Conservation (phyloP, 2,113 vertebrate genomes). For the Balaeniceps rex region DNA sequence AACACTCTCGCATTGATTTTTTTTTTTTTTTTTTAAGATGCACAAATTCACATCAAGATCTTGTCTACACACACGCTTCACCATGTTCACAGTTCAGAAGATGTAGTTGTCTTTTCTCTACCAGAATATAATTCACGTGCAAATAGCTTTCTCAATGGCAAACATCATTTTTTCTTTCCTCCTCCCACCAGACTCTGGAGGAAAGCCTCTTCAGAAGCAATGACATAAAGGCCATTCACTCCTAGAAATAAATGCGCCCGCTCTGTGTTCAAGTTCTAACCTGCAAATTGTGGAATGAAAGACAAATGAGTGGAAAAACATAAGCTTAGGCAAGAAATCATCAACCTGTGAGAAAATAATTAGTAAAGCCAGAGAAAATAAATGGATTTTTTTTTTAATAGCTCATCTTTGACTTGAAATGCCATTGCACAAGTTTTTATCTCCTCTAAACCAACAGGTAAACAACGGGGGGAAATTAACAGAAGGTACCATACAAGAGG, state of each 20-base stretch:
- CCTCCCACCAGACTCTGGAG: not conserved
- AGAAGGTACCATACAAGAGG: not conserved
- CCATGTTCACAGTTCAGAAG: not conserved
- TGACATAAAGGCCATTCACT: not conserved
- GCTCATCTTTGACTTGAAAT: not conserved
- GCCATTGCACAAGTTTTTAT: not conserved
- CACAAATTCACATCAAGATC: not conserved
- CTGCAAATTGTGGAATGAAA: not conserved
- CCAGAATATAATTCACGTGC: not conserved
- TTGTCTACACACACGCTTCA: not conserved
- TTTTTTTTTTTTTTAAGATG: not conserved
- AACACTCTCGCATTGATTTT: not conserved
- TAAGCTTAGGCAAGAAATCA: not conserved
- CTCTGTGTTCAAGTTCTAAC: not conserved
- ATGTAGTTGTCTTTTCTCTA: not conserved
- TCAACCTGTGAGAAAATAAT: not conserved
- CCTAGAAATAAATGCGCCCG: not conserved
- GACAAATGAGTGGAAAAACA: not conserved
- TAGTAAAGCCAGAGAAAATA: not conserved
- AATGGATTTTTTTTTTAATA: not conserved
- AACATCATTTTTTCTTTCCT: not conserved
- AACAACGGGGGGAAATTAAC: not conserved
- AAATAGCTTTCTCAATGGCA: not conserved
- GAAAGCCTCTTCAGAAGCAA: not conserved
- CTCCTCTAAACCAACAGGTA: not conserved